phyloP scores from a whole-genome alignment of 2,113 vertebrate species.

The Noturus placidus region DNA sequence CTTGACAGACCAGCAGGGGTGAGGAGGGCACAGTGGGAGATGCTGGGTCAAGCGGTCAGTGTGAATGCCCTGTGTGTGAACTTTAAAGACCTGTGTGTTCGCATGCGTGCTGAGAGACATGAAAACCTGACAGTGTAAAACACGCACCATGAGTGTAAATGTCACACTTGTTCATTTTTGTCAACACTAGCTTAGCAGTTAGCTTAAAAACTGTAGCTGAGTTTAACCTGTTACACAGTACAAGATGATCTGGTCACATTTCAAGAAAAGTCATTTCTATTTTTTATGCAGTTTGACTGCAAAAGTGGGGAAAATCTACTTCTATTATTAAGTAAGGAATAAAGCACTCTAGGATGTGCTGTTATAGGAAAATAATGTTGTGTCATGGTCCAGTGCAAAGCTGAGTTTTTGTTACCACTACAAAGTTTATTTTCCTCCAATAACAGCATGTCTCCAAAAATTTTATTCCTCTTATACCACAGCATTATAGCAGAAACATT shows the following conservation, averaged over 20 bases:
- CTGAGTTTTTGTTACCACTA: too few relatives aligned
- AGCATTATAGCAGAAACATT: too few relatives aligned
- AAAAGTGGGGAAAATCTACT: neutral
- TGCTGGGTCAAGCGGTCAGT: conserved; percentile 17
- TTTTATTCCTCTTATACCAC: too few relatives aligned
- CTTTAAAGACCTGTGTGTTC: conserved; percentile 29
- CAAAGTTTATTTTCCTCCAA: neutral
- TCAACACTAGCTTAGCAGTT: neutral
- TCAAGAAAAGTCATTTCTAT: neutral
- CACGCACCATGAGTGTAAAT: neutral
- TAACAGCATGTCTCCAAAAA: neutral
- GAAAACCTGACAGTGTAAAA: neutral
- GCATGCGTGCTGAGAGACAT: neutral
- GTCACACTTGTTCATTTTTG: neutral
- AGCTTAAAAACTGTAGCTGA: neutral
- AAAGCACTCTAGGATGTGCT: neutral
- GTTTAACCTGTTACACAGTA: neutral
- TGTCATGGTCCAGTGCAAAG: too few relatives aligned
- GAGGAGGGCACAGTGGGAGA: conserved; percentile 37
- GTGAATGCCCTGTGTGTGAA: conserved; percentile 9
- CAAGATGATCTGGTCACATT: neutral
- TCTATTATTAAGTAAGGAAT: neutral
- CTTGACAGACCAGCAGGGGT: conserved; percentile 11
- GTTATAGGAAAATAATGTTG: too few relatives aligned
- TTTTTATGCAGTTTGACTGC: neutral